A percentile compares a stretch with the other conserved stretches of the same genome.
These are phyloP conservation scores for Bovichtus diacanthus DNA, from an alignment of 2,797 vertebrate genomes.

Conservation along the genomic window DNA sequence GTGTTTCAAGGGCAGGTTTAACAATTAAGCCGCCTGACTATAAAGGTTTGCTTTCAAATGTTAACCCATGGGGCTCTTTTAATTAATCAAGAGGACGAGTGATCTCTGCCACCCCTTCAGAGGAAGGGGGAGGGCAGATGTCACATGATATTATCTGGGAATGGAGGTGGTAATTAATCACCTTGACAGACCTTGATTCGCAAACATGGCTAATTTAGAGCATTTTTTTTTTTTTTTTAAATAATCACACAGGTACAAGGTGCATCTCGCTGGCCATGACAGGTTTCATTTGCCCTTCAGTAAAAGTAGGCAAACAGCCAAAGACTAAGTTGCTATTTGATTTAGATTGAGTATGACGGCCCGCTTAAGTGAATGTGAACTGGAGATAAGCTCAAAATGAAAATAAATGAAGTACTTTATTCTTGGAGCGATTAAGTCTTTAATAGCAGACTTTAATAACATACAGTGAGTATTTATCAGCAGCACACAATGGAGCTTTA, in stretches of 20 bases:
- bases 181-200: constrained; percentile 72
- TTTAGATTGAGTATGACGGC: constrained; percentile 70
- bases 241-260: constrained; percentile 48
- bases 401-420: constrained; percentile 4
- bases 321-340: constrained; percentile 47
- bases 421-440: constrained; percentile 11
- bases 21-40: constrained; percentile 25
- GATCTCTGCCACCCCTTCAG: constrained; percentile 72
- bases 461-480: background rate
- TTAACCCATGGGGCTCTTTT: constrained; percentile 74
- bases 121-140: constrained; percentile 69
- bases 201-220: constrained; percentile 75
- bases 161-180: constrained; percentile 74
- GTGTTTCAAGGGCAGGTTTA: constrained; percentile 45
- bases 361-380: constrained; percentile 62
- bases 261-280: constrained; percentile 41
- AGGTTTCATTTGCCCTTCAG: constrained; percentile 69
- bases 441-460: background rate
- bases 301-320: constrained; percentile 53
- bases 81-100: constrained; percentile 77
- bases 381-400: constrained; percentile 42
- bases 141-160: constrained; percentile 76
- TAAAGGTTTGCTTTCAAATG: constrained; percentile 57
- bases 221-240: constrained; percentile 23
- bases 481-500: background rate